phyloP scores from a whole-genome alignment of 2,113 vertebrate species.

The Eonycteris spelaea region DNA sequence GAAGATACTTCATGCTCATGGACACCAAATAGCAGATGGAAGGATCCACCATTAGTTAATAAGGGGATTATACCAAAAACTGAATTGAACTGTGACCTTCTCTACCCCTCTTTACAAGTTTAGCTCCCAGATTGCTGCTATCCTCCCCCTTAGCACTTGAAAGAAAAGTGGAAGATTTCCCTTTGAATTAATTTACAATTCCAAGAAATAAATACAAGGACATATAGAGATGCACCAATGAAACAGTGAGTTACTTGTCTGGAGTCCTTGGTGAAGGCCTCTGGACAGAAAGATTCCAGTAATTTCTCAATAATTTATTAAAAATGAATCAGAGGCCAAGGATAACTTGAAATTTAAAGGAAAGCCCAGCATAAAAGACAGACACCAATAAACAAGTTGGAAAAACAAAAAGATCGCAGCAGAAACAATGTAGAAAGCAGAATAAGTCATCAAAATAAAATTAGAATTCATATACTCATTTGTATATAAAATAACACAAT shows the following conservation, averaged over 20 bases:
- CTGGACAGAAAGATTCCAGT: neutral
- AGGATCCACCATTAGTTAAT: neutral
- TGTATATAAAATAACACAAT: neutral
- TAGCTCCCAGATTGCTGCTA: neutral
- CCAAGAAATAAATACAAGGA: neutral
- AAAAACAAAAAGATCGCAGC: neutral
- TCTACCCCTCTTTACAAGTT: neutral
- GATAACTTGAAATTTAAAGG: neutral
- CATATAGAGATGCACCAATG: neutral
- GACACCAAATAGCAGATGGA: neutral
- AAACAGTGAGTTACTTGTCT: neutral
- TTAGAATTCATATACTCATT: neutral
- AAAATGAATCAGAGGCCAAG: neutral
- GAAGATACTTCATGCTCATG: neutral
- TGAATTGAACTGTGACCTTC: neutral
- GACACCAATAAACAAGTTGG: neutral
- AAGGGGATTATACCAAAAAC: neutral
- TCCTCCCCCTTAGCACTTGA: neutral
- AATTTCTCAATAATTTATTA: neutral
- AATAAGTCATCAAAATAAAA: neutral
- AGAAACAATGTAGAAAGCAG: neutral
- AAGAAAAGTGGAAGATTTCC: neutral
- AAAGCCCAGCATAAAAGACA: neutral
- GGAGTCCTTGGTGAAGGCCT: neutral
- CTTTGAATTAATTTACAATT: neutral